A percentile compares a stretch with the other conserved stretches of the same genome.
Evolutionary conservation across 2,113 vertebrate species (phyloP).

Genomic region (cattle (Bos taurus)): DNA sequence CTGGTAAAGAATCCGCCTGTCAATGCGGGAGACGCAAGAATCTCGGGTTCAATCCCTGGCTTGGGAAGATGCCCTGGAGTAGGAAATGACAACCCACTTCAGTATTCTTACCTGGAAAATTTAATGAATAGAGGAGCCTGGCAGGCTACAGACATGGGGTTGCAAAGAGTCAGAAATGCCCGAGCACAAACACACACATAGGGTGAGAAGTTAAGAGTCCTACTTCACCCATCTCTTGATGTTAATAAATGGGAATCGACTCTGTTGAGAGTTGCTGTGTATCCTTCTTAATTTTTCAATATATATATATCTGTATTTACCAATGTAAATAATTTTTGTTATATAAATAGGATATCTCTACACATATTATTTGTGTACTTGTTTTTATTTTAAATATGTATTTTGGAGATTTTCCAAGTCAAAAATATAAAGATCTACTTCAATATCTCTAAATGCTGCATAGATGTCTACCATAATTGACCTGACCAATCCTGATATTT

Average conservation of each 20-base stretch:
- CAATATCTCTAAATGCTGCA: not conserved
- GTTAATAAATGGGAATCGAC: not conserved
- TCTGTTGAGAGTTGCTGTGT: not conserved
- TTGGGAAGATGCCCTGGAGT: not conserved
- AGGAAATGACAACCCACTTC: not conserved
- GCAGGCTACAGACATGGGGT: not conserved
- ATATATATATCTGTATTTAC: not conserved
- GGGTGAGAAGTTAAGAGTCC: not conserved
- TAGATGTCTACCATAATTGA: not conserved
- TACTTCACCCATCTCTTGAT: not conserved
- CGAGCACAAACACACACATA: not conserved
- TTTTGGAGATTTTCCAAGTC: not conserved
- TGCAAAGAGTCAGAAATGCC: not conserved
- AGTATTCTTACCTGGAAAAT: not conserved
- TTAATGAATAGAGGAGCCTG: not conserved
- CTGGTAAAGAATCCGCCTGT: not conserved
- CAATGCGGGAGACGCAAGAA: not conserved
- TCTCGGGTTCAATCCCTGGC: not conserved
- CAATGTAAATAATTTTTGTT: not conserved
- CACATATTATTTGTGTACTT: not conserved
- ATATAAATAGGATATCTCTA: not conserved
- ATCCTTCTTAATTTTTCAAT: not conserved
- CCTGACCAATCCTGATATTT: not conserved
- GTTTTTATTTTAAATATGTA: conserved; percentile 10
- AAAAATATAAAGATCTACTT: not conserved